These are phyloP conservation scores for Dipodomys ordii DNA, from an alignment of 2,113 vertebrate genomes.

Conservation along the genomic window DNA sequence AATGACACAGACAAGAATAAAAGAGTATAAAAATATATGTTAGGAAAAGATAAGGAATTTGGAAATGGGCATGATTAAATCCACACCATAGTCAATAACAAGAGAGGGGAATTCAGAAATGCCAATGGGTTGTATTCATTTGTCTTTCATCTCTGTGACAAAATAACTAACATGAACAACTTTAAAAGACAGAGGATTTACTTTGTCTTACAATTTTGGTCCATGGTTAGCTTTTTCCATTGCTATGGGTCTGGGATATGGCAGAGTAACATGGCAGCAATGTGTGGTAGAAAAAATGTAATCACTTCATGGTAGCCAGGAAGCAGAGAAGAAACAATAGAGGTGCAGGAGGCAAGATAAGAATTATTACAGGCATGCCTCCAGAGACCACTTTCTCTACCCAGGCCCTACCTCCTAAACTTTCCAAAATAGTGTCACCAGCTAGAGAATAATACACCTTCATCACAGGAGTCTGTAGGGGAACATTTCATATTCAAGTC, in stretches of 20 bases:
- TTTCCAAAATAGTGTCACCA: background rate
- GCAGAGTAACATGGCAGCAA: background rate
- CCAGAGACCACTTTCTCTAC: background rate
- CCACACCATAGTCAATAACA: background rate
- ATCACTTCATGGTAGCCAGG: too few species aligned
- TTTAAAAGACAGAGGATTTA: too few species aligned
- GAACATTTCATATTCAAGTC: too few species aligned
- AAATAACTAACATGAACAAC: background rate
- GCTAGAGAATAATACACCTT: too few species aligned
- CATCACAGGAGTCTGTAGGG: too few species aligned
- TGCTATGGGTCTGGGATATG: background rate
- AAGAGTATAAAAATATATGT: background rate
- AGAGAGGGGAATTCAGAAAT: background rate
- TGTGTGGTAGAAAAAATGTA: background rate
- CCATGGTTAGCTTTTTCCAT: background rate
- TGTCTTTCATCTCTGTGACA: background rate
- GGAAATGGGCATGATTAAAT: background rate
- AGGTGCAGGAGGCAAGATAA: too few species aligned
- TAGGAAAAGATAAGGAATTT: background rate
- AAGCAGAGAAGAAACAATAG: background rate
- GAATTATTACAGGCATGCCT: background rate
- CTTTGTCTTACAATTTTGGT: background rate
- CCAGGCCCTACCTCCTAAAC: background rate
- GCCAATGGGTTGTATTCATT: fast-evolving
- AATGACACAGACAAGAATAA: background rate